A percentile compares a stretch with the other conserved stretches of the same genome.
phyloP scores from a whole-genome alignment of 2,888 invertebrate genomes.

The Drosophila kanekoi region DNA sequence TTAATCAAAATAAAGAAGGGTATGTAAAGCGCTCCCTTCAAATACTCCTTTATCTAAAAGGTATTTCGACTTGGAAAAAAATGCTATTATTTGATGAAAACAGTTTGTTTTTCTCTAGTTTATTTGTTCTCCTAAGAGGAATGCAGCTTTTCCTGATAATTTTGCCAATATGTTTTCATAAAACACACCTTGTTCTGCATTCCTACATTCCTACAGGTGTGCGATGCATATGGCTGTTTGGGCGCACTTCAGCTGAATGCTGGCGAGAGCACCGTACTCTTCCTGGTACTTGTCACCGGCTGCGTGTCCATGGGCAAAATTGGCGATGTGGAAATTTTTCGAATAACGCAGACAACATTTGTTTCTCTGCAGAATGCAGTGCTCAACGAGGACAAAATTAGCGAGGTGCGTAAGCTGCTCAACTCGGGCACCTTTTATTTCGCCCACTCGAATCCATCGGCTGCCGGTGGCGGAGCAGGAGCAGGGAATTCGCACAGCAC shows the following conservation, averaged over 20 bases:
- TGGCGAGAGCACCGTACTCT: conserved; percentile 93
- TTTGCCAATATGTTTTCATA: not conserved
- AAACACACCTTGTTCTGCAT: not conserved
- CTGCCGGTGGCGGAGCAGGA: conserved; percentile 45
- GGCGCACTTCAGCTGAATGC: conserved; percentile 96
- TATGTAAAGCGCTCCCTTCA: too few species aligned
- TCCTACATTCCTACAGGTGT: conserved; percentile 53
- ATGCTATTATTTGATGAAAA: too few species aligned
- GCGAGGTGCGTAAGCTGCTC: conserved; percentile 92
- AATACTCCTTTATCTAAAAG: too few species aligned
- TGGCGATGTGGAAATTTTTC: conserved; percentile 96
- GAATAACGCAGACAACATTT: conserved; percentile 96
- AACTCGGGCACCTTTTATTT: conserved; percentile 99
- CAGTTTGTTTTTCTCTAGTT: too few species aligned
- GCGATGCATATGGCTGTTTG: conserved; percentile 98
- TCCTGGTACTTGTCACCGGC: conserved; percentile 96
- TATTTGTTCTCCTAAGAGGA: too few species aligned
- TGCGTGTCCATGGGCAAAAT: conserved; percentile 99
- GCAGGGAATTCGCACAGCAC: conserved; percentile 55
- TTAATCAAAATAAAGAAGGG: too few species aligned
- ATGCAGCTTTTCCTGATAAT: too few species aligned
- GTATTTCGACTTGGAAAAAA: too few species aligned
- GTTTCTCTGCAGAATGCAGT: conserved; percentile 92
- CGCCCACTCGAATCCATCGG: conserved; percentile 86
- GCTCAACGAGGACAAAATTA: conserved; percentile 88